phyloP scores from a whole-genome alignment of 2,888 invertebrate genomes.

The Gasteruption jaculator region DNA sequence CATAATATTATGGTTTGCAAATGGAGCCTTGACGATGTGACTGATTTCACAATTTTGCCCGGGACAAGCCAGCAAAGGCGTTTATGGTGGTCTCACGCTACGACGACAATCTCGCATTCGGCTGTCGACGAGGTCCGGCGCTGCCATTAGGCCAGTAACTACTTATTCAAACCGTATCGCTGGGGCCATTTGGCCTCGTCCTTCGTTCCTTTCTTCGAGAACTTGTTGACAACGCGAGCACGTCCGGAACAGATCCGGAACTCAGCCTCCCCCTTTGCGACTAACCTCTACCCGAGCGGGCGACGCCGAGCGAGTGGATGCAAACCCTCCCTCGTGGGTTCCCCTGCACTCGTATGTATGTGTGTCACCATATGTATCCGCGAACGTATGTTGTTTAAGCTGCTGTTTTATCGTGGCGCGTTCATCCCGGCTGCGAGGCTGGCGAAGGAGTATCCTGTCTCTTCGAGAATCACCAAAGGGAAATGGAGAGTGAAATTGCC shows the following conservation, averaged over 20 bases:
- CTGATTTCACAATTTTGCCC: slow-evolving; percentile 8
- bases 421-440: too few relatives aligned
- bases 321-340: too few relatives aligned
- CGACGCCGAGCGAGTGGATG: too few relatives aligned
- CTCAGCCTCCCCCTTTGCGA: too few relatives aligned
- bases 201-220: slow-evolving; percentile 21
- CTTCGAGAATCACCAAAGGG: too few relatives aligned
- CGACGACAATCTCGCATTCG: slow-evolving; percentile 41
- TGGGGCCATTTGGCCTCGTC: slow-evolving; percentile 31
- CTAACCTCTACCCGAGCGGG: slow-evolving; percentile 15
- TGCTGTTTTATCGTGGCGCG: too few relatives aligned
- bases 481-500: too few relatives aligned
- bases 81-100: slow-evolving; percentile 31
- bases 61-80: slow-evolving; percentile 24
- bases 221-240: slow-evolving; percentile 41
- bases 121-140: slow-evolving; percentile 39
- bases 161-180: slow-evolving; percentile 47
- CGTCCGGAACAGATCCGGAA: slow-evolving; percentile 35
- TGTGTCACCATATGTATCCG: background rate
- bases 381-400: background rate
- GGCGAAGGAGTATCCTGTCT: too few relatives aligned
- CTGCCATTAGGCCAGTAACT: slow-evolving; percentile 46
- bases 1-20: too few relatives aligned
- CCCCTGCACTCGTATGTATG: background rate
- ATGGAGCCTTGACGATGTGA: slow-evolving; percentile 6